Conservation (phyloP, 2,113 vertebrate genomes). For the Hyperopisus bebe region DNA sequence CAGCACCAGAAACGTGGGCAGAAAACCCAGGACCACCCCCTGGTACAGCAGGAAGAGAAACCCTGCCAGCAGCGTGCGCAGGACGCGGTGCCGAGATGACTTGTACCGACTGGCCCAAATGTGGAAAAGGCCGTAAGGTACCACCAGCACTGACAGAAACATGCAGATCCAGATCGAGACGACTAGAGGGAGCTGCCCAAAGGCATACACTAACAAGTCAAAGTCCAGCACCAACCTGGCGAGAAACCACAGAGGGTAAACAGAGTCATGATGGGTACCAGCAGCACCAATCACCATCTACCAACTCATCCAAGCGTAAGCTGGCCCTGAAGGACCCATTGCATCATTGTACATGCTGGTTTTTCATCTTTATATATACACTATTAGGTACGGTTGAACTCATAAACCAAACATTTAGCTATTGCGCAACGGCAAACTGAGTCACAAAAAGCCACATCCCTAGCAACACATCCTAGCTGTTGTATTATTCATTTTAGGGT, state of each 20-base stretch:
- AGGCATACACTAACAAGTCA: conserved; percentile 79
- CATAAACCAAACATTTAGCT: background rate
- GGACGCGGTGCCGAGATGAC: conserved; percentile 46
- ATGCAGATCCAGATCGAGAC: conserved; percentile 81
- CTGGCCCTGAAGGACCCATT: background rate
- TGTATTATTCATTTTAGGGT: background rate
- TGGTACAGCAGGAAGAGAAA: conserved; percentile 72
- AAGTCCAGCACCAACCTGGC: conserved; percentile 86
- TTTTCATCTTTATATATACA: background rate
- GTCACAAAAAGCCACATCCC: background rate
- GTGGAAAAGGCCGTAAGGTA: conserved; percentile 76
- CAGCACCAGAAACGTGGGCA: conserved; percentile 72
- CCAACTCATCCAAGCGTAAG: background rate
- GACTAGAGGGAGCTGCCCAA: conserved; percentile 77
- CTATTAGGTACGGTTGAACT: background rate
- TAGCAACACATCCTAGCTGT: background rate
- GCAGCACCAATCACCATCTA: background rate
- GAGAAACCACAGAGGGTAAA: background rate
- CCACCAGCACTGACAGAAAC: conserved; percentile 71
- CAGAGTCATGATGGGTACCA: background rate
- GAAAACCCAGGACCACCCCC: conserved; percentile 67
- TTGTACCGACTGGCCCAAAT: conserved; percentile 71
- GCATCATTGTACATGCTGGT: background rate
- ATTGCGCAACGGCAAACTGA: background rate
- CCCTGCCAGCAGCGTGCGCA: conserved; percentile 60